A percentile compares a stretch with the other conserved stretches of the same genome.
These are phyloP conservation scores for Gastrophysa polygoni DNA, from an alignment of 2,888 invertebrate species.

Conservation along the genomic window DNA sequence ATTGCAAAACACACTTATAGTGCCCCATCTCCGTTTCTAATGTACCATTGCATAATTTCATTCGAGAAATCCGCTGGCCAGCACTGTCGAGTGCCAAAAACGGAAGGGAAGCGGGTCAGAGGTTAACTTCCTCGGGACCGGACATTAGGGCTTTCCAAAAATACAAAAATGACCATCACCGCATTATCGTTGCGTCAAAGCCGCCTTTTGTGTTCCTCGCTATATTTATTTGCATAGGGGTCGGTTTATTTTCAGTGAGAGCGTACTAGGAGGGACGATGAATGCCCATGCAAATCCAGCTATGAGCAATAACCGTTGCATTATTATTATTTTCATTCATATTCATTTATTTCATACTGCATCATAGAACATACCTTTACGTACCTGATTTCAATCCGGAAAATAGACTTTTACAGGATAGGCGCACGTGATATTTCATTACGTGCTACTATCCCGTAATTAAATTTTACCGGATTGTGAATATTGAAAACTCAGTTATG, in stretches of 20 bases:
- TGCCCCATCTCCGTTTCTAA: constrained; percentile 23
- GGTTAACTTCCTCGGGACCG: constrained; percentile 53
- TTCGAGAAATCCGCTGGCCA: background rate
- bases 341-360: too few relatives aligned
- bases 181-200: constrained; percentile 34
- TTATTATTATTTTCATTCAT: background rate
- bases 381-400: too few relatives aligned
- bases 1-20: constrained; percentile 47
- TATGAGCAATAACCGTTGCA: background rate
- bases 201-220: constrained; percentile 39
- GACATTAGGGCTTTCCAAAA: constrained; percentile 49
- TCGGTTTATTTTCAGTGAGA: constrained; percentile 42
- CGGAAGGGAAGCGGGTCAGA: constrained; percentile 42
- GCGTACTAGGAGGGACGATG: constrained; percentile 2
- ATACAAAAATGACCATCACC: constrained; percentile 53
- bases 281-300: background rate
- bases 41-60: too few relatives aligned
- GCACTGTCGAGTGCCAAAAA: background rate
- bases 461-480: too few relatives aligned
- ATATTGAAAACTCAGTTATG: too few relatives aligned
- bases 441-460: too few relatives aligned
- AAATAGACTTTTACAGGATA: too few relatives aligned
- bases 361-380: too few relatives aligned
- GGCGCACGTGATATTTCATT: too few relatives aligned
- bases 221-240: constrained; percentile 49